These are phyloP conservation scores for Drosophila borealis DNA, from an alignment of 2,888 invertebrate genomes.

Conservation along the genomic window DNA sequence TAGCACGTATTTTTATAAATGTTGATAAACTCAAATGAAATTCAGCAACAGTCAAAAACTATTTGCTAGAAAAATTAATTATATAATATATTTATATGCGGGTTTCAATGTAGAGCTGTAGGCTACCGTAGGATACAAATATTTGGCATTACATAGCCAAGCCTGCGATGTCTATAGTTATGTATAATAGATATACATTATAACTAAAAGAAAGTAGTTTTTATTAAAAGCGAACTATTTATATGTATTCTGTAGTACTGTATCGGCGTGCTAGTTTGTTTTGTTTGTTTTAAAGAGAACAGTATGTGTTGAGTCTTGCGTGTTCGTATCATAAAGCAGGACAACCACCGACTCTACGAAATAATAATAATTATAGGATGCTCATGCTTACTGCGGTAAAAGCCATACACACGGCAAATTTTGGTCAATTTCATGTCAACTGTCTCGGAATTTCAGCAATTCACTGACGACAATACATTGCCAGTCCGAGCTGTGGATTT, in stretches of 20 bases:
- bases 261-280: background rate
- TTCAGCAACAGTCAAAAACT: background rate
- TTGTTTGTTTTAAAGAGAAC: no score
- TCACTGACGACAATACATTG: constrained; percentile 52
- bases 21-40: background rate
- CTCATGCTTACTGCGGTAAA: background rate
- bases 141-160: no score
- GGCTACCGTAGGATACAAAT: no score
- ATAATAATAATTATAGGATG: constrained; percentile 22
- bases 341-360: background rate
- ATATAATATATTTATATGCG: background rate
- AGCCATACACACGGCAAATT: background rate
- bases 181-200: no score
- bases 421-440: constrained; percentile 22
- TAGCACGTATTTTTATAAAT: no score
- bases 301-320: background rate
- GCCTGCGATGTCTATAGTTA: no score
- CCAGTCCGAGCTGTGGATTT: background rate
- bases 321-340: background rate
- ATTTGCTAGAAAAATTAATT: background rate
- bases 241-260: background rate
- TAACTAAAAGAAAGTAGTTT: background rate
- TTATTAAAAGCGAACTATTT: background rate
- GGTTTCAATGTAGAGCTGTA: background rate
- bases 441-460: constrained; percentile 38